Conservation (phyloP, 2,113 vertebrate species). For the Capra hircus region DNA sequence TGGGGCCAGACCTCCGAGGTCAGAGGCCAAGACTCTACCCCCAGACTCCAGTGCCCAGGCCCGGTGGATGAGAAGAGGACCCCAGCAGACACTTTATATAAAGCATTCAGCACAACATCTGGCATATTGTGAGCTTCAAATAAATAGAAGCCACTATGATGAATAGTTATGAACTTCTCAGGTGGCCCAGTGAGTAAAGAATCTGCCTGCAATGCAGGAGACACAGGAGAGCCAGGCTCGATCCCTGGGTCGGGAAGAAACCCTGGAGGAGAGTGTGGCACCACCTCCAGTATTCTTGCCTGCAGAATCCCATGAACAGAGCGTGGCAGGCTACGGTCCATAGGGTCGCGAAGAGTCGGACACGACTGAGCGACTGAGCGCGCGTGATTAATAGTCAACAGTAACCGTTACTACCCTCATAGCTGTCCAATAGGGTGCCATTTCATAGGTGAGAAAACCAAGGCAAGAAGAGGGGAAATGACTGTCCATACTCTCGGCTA, state of each 20-base stretch:
- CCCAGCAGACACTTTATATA: neutral
- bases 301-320: neutral
- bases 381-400: neutral
- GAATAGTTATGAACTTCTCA: neutral
- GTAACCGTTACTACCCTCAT: neutral
- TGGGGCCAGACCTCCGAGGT: fast-evolving
- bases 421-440: neutral
- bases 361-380: neutral
- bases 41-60: neutral
- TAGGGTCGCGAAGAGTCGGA: neutral
- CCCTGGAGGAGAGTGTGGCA: neutral
- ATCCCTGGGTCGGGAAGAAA: neutral
- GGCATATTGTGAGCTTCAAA: neutral
- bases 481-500: neutral
- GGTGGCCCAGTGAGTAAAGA: neutral
- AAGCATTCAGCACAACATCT: neutral
- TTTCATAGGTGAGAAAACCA: neutral
- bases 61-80: neutral
- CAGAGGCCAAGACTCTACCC: neutral
- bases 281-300: neutral
- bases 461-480: neutral
- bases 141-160: neutral
- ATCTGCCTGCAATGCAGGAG: neutral
- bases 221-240: neutral
- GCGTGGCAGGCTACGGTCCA: neutral